Evolutionary conservation across 2,113 vertebrate species (phyloP).

Genomic region (Prinia subflava): DNA sequence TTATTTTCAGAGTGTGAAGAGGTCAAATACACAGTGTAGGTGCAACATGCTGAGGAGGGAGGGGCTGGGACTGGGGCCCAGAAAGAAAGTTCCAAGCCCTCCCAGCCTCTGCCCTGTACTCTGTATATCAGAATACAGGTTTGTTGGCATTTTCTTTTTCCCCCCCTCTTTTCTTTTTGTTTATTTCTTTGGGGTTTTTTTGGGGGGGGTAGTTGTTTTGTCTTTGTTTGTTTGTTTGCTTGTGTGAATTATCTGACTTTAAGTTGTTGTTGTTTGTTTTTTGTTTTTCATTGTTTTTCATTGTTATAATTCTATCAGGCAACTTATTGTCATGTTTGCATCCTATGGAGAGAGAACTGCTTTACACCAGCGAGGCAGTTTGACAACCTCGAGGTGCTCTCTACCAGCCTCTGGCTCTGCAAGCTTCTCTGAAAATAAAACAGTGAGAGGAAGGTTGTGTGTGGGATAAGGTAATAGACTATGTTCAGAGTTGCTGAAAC

Average conservation of each 20-base stretch:
- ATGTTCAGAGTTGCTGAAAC: background rate
- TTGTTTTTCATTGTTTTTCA: too few relatives aligned
- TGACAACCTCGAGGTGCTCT: background rate
- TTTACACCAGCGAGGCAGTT: background rate
- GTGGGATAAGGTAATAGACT: background rate
- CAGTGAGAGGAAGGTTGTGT: background rate
- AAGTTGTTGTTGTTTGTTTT: background rate
- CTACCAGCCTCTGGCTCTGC: rapidly evolving
- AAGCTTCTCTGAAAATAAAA: background rate
- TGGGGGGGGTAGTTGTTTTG: background rate
- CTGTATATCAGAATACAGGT: background rate
- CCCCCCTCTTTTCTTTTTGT: background rate
- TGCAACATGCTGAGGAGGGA: background rate
- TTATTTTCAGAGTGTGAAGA: background rate
- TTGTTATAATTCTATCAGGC: background rate
- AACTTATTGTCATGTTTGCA: background rate
- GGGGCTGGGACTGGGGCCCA: background rate
- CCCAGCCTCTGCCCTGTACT: background rate
- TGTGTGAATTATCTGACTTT: too few relatives aligned
- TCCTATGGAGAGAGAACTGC: background rate
- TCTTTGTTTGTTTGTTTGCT: background rate
- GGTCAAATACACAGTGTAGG: background rate
- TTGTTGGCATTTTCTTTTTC: background rate
- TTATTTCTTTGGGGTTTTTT: background rate
- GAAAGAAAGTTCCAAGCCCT: background rate